These are phyloP conservation scores for Protaetia brevitarsis DNA, from an alignment of 1,140 invertebrate species.

Conservation along the genomic window DNA sequence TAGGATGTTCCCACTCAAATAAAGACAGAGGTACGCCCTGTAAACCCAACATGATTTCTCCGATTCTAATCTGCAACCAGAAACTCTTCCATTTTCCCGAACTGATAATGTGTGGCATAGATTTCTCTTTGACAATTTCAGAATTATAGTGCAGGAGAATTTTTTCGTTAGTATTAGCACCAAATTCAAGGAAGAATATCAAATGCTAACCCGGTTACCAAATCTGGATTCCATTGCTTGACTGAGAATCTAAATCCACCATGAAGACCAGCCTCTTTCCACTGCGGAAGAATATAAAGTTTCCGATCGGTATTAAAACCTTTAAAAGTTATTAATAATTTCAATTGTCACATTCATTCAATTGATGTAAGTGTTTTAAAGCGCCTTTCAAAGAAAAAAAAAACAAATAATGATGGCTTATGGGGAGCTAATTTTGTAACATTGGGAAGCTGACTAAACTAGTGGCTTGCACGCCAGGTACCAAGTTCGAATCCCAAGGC, in stretches of 20 bases:
- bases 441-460: too few relatives aligned
- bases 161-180: constrained; percentile 52
- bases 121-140: constrained; percentile 51
- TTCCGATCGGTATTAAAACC: too few relatives aligned
- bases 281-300: constrained; percentile 47
- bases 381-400: neutral
- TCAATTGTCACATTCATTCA: too few relatives aligned
- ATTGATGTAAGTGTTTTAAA: too few relatives aligned
- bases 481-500: neutral
- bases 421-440: too few relatives aligned
- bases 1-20: constrained; percentile 53
- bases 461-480: too few relatives aligned
- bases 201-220: constrained; percentile 50
- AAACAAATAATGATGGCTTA: too few relatives aligned
- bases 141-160: constrained; percentile 50
- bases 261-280: constrained; percentile 45
- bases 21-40: constrained; percentile 49
- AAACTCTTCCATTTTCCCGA: constrained; percentile 57
- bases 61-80: constrained; percentile 52
- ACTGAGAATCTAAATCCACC: constrained; percentile 54
- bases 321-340: too few relatives aligned
- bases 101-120: constrained; percentile 53
- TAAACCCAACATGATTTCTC: constrained; percentile 52
- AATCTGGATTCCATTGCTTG: constrained; percentile 59
- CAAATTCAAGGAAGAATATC: constrained; percentile 50